Conservation (phyloP, 2,113 vertebrate species). For the Triplophysa siluroides region DNA sequence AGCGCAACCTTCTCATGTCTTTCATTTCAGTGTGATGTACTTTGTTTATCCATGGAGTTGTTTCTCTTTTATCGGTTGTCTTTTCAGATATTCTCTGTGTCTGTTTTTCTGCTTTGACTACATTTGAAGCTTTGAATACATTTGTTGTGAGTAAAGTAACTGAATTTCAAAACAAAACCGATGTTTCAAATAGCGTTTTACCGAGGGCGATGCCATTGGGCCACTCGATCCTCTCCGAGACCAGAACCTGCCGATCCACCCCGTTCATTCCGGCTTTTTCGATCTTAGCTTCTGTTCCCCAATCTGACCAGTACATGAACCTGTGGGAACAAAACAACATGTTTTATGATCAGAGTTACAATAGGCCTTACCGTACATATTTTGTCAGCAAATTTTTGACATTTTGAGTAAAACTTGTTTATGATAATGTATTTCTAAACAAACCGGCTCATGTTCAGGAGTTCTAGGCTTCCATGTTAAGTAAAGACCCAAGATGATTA, state of each 20-base stretch:
- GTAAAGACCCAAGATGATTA: too few species aligned
- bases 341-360: not conserved
- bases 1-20: not conserved
- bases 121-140: not conserved
- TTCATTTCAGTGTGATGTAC: constrained; percentile 2
- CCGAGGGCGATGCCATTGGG: constrained; percentile 96
- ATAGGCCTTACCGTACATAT: not conserved
- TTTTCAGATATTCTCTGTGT: not conserved
- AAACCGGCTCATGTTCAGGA: too few species aligned
- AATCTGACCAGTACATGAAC: constrained; percentile 99
- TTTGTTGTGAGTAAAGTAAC: not conserved
- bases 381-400: too few species aligned
- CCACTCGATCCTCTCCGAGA: constrained; percentile 94
- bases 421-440: too few species aligned
- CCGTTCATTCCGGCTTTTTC: constrained; percentile 97
- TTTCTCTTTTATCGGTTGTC: constrained; percentile 2
- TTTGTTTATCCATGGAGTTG: not conserved
- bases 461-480: too few species aligned
- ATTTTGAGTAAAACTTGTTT: too few species aligned
- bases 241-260: constrained; percentile 84
- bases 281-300: constrained; percentile 92
- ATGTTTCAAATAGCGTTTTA: constrained; percentile 64
- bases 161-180: not conserved
- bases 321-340: constrained; percentile 62
- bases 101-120: not conserved